These are phyloP conservation scores for Eupithecia pulchellata DNA, from an alignment of 2,888 invertebrate species.

Conservation along the genomic window DNA sequence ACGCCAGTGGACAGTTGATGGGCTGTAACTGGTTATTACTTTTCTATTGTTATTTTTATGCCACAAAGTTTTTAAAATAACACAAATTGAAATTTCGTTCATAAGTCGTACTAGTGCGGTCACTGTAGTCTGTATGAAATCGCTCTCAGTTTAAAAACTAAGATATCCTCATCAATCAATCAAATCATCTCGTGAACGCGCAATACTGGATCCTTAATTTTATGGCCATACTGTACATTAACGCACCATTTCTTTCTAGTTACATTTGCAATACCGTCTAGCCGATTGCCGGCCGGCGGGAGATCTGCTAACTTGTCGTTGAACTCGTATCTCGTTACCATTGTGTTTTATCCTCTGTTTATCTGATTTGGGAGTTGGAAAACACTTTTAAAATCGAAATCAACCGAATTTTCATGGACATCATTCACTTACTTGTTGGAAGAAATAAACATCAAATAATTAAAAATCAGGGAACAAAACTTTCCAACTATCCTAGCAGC, in stretches of 20 bases:
- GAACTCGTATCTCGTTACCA: not conserved
- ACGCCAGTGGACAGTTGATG: constrained; percentile 27
- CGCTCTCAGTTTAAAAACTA: not conserved
- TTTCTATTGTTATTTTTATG: not conserved
- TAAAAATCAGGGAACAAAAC: not conserved
- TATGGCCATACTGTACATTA: not conserved
- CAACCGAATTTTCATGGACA: not conserved
- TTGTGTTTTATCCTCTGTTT: not conserved
- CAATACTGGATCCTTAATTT: not conserved
- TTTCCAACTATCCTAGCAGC: not conserved
- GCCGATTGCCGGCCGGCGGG: not conserved
- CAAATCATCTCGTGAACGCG: not conserved
- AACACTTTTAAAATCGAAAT: not conserved
- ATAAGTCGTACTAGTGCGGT: not conserved
- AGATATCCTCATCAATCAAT: not conserved
- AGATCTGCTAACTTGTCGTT: not conserved
- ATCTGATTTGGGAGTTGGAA: not conserved
- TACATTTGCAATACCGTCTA: not conserved
- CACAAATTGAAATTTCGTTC: not conserved
- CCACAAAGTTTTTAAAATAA: not conserved
- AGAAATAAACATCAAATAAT: not conserved
- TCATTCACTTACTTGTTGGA: not conserved
- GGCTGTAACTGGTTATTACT: not conserved
- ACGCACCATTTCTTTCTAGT: not conserved
- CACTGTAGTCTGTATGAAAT: not conserved